phyloP scores from a whole-genome alignment of 2,888 invertebrate species.

The Ornithoptera priamus region DNA sequence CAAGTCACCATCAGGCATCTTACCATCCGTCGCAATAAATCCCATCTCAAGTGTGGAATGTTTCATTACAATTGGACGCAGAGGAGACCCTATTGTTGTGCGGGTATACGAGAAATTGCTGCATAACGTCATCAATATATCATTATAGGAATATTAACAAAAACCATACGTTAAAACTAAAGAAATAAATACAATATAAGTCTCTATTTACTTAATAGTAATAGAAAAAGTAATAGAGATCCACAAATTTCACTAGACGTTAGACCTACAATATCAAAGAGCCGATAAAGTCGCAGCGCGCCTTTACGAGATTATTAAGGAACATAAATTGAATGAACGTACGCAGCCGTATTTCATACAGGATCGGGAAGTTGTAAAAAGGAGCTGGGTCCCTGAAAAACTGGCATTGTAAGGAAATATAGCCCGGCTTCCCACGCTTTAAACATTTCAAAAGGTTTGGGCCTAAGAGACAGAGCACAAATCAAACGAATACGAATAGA shows the following conservation, averaged over 20 bases:
- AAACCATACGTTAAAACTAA: too few species aligned
- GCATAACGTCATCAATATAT: too few species aligned
- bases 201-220: too few species aligned
- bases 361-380: slow-evolving; percentile 13
- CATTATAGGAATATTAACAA: too few species aligned
- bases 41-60: slow-evolving; percentile 55
- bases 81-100: slow-evolving; percentile 22
- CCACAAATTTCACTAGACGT: background rate
- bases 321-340: slow-evolving; percentile 24
- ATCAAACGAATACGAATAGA: too few species aligned
- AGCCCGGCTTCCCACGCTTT: background rate
- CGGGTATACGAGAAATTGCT: too few species aligned
- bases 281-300: background rate
- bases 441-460: background rate
- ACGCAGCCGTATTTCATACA: slow-evolving; percentile 19
- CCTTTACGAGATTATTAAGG: slow-evolving; percentile 21
- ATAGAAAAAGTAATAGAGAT: too few species aligned
- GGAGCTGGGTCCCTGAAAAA: slow-evolving; percentile 2
- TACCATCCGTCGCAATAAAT: slow-evolving; percentile 40
- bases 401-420: background rate
- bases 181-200: too few species aligned
- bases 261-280: background rate
- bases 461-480: background rate
- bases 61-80: slow-evolving; percentile 43
- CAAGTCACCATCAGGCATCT: background rate